Base-by-base conservation (phyloP, 1,140 invertebrate species). In the Copidosoma floridanum region DNA sequence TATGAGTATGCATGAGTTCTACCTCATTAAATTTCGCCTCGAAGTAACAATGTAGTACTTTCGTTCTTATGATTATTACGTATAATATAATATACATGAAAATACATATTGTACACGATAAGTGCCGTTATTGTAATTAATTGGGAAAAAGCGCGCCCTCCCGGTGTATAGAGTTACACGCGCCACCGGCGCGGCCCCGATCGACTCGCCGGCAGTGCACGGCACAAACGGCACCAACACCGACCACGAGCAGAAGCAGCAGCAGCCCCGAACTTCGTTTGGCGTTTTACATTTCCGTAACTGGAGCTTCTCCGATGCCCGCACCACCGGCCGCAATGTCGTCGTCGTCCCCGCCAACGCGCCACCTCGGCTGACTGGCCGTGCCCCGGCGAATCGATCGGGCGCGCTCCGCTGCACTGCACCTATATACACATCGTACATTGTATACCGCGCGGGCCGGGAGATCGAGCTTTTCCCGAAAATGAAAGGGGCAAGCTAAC, bases 11-110 rank as follows among this genome's bases (percentile, higher is more conserved):
- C 60, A 62, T 62, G 58, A 61, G 60, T 56, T 62, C 58, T 56
- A 62, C 60, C 53, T 62, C 60, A 62, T 56, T 62, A 56, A 62
- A 62, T 56, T 62, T 51, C 60, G 60, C 60, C 60, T 62, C 60
- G 60, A 62, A 62, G 60, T 62, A 62, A 62, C 53, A 62, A 41
- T 62, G 60, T 62, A 62, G 60, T 56, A 56, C 52, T 62, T 62
- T 62, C 60, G 60, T 62, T 62, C 59, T 61, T 61, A 61, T n/a
- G 20, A 24, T 46, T 44, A n/a, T n/a, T 51, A 29, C 38, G 24
- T 40, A 46, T 46, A 46, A 12, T 35, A 7, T 7, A 7, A 24
- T 46, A 21, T 46, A 46, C 51, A 44, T 51, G 37, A 50, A 46
- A 18, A 58, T 53, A 52, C 21, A 44, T 47, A 52, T 64, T 60